Evolutionary conservation across 2,888 invertebrate species (phyloP).

Genomic region (Eudemis profundana): DNA sequence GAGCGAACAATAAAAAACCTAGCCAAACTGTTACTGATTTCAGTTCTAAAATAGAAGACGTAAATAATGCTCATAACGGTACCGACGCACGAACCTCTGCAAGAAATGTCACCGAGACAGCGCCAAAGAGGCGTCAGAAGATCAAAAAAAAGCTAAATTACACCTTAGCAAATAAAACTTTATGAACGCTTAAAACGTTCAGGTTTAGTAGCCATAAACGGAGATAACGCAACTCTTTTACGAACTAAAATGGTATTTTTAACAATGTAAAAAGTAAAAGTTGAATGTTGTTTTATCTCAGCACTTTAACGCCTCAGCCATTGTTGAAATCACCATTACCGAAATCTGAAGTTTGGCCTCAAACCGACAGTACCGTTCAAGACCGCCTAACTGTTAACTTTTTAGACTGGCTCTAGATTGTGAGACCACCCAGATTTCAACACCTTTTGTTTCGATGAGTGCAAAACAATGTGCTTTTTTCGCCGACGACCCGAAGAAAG

Average conservation of each 20-base stretch:
- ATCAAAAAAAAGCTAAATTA: slow-evolving; percentile 30
- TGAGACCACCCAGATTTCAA: slow-evolving; percentile 42
- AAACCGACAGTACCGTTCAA: slow-evolving; percentile 34
- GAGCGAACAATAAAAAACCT: slow-evolving; percentile 19
- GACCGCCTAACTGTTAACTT: slow-evolving; percentile 34
- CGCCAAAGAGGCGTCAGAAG: slow-evolving; percentile 7
- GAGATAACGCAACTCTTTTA: slow-evolving; percentile 30
- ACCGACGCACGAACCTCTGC: slow-evolving; percentile 27
- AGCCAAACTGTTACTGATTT: slow-evolving; percentile 18
- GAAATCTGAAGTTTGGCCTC: slow-evolving; percentile 21
- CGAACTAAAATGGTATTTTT: slow-evolving; percentile 19
- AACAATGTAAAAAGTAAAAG: slow-evolving; percentile 29
- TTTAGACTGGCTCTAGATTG: slow-evolving; percentile 34
- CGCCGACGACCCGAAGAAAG: background rate
- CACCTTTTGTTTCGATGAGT: slow-evolving; percentile 37
- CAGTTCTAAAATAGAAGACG: slow-evolving; percentile 30
- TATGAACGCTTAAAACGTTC: slow-evolving; percentile 32
- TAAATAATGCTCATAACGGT: slow-evolving; percentile 38
- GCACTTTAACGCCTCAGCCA: slow-evolving; percentile 16
- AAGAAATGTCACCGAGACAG: slow-evolving; percentile 31
- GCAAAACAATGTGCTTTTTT: slow-evolving; percentile 20
- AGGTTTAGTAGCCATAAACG: slow-evolving; percentile 18
- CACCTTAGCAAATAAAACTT: slow-evolving; percentile 25
- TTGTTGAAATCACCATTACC: slow-evolving; percentile 29
- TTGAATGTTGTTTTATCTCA: slow-evolving; percentile 9